These are phyloP conservation scores for Menidia beryllina DNA, from an alignment of 2,113 vertebrate genomes.

Conservation along the genomic window DNA sequence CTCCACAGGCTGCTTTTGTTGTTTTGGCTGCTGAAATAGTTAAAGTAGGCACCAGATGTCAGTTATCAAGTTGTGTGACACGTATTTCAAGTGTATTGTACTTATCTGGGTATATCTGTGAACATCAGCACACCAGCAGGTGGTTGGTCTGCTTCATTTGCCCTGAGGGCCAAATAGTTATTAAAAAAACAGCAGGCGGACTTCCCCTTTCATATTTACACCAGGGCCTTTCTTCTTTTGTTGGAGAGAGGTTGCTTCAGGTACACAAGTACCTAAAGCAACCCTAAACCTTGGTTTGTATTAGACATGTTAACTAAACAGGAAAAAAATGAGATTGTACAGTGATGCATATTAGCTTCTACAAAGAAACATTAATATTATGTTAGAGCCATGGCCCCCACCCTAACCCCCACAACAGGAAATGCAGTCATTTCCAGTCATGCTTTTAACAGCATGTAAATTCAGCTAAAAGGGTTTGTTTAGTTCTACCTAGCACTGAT, in stretches of 20 bases:
- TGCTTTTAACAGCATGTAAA: constrained; percentile 39
- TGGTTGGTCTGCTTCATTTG: constrained; percentile 40
- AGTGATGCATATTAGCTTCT: constrained; percentile 3
- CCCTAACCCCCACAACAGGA: not conserved
- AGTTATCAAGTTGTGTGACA: constrained; percentile 40
- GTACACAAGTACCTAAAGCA: not conserved
- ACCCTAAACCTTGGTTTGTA: not conserved
- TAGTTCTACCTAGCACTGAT: constrained; percentile 29
- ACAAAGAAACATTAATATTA: no score
- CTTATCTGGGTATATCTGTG: constrained; percentile 67
- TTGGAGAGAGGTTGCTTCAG: no score
- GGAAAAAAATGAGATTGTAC: constrained; percentile 6
- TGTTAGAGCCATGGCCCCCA: no score
- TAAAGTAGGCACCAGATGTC: constrained; percentile 44
- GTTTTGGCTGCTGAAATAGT: constrained; percentile 19
- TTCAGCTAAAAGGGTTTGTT: constrained; percentile 26
- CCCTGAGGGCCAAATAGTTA: constrained; percentile 42
- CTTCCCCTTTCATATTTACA: constrained; percentile 25
- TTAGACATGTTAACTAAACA: not conserved
- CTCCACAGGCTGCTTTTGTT: constrained; percentile 47
- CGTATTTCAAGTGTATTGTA: constrained; percentile 53
- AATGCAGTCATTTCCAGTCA: constrained; percentile 12
- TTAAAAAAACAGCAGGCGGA: constrained; percentile 51
- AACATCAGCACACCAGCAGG: constrained; percentile 37
- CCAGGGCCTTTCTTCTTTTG: not conserved